Percentiles rank a stretch among this genome's conserved stretches.
These are phyloP conservation scores for Megastigmus dorsalis DNA, from an alignment of 2,888 invertebrate genomes.

Conservation along the genomic window DNA sequence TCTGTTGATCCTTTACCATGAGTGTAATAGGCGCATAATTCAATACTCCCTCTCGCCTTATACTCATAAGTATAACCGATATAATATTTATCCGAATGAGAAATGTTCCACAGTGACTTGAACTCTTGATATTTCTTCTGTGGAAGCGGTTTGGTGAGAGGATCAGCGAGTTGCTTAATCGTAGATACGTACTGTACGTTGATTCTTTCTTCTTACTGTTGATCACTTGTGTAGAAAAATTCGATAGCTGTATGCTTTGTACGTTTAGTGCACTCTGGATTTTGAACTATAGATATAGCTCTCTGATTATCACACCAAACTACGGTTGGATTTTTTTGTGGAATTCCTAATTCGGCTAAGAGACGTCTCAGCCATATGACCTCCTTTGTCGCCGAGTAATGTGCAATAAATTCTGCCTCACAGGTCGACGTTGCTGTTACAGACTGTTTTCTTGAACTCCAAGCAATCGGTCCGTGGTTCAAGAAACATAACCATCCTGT, in stretches of 20 bases:
- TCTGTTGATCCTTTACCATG: no score
- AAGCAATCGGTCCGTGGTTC: background rate
- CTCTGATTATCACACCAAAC: slow-evolving; percentile 17
- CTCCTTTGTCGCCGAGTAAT: background rate
- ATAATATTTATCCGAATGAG: no score
- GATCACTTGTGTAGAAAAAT: no score
- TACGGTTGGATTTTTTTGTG: background rate
- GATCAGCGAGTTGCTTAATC: background rate
- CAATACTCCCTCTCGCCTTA: no score
- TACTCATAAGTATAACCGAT: no score
- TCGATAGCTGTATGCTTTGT: background rate
- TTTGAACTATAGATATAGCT: background rate
- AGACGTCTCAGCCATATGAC: background rate
- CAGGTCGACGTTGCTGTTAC: background rate
- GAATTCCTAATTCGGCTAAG: background rate
- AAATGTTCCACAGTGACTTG: no score
- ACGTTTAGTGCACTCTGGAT: background rate
- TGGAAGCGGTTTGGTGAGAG: background rate
- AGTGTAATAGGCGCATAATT: no score
- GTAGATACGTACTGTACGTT: background rate
- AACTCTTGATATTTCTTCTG: no score
- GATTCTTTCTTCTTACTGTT: no score
- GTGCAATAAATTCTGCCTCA: slow-evolving; percentile 5
- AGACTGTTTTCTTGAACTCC: slow-evolving; percentile 6
- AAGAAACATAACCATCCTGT: background rate